Evolutionary conservation across 2,888 invertebrate species (phyloP).

Genomic region (Scaptomyza polygonia): DNA sequence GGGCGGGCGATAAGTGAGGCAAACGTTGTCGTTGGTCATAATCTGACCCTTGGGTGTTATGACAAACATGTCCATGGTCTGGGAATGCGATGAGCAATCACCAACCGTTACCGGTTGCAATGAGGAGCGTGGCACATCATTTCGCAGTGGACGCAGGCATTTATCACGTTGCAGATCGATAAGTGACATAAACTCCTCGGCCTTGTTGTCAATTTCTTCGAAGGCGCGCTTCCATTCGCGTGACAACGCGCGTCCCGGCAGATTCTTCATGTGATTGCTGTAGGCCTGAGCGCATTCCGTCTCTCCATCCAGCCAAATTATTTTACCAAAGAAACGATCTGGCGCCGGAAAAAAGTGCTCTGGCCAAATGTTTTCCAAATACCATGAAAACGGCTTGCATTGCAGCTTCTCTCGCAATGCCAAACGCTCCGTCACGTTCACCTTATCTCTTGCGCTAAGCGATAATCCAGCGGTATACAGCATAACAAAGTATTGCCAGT

Average conservation of each 20-base stretch:
- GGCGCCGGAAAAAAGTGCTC: conserved; percentile 97
- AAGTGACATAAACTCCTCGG: conserved; percentile 67
- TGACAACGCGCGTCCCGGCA: conserved; percentile 76
- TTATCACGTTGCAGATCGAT: conserved; percentile 80
- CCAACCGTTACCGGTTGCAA: conserved; percentile 78
- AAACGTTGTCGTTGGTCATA: conserved; percentile 95
- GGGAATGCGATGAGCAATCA: conserved; percentile 78
- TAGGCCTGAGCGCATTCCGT: conserved; percentile 78
- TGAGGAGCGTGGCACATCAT: conserved; percentile 66
- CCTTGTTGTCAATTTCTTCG: conserved; percentile 70
- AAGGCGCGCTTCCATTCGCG: conserved; percentile 79
- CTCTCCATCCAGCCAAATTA: conserved; percentile 84
- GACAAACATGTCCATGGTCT: conserved; percentile 88
- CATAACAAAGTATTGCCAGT: conserved; percentile 96
- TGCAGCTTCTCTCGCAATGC: conserved; percentile 89
- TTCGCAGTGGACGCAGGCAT: conserved; percentile 77
- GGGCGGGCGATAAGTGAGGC: conserved; percentile 88
- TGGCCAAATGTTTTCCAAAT: conserved; percentile 97
- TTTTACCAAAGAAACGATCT: conserved; percentile 95
- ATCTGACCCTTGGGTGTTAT: conserved; percentile 88
- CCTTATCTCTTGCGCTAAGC: conserved; percentile 60
- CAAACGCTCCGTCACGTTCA: conserved; percentile 87
- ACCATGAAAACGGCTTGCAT: conserved; percentile 97
- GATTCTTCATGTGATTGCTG: conserved; percentile 74
- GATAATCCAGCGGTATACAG: conserved; percentile 90